phyloP scores from a whole-genome alignment of 2,113 vertebrate genomes.

The Castor canadensis region DNA sequence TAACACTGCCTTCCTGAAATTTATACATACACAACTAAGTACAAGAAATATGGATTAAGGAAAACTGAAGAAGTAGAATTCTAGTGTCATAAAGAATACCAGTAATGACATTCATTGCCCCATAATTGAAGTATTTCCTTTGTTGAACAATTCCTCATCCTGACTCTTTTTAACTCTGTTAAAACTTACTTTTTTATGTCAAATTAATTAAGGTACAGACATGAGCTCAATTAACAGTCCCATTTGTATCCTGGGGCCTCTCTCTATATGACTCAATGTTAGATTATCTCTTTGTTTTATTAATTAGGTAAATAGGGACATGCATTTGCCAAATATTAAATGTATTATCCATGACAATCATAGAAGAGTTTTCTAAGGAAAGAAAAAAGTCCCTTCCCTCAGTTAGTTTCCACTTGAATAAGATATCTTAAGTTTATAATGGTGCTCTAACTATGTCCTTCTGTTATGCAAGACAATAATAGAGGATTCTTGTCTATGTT shows the following conservation, averaged over 20 bases:
- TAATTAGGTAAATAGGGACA: neutral
- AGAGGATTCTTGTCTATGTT: neutral
- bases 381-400: neutral
- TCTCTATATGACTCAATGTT: neutral
- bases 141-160: neutral
- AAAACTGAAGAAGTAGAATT: neutral
- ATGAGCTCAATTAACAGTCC: neutral
- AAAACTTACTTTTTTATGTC: neutral
- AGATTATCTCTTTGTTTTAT: neutral
- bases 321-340: neutral
- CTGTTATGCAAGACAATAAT: neutral
- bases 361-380: neutral
- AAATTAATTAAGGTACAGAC: neutral
- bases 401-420: neutral
- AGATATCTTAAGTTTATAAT: neutral
- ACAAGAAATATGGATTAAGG: neutral
- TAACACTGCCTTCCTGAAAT: no score
- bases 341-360: neutral
- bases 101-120: neutral
- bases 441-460: neutral
- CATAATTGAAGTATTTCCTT: neutral
- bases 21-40: no score
- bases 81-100: neutral
- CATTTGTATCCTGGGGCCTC: neutral
- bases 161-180: neutral